Evolutionary conservation across 2,888 invertebrate species (phyloP).

Genomic region (Listrodromus nycthemerus): DNA sequence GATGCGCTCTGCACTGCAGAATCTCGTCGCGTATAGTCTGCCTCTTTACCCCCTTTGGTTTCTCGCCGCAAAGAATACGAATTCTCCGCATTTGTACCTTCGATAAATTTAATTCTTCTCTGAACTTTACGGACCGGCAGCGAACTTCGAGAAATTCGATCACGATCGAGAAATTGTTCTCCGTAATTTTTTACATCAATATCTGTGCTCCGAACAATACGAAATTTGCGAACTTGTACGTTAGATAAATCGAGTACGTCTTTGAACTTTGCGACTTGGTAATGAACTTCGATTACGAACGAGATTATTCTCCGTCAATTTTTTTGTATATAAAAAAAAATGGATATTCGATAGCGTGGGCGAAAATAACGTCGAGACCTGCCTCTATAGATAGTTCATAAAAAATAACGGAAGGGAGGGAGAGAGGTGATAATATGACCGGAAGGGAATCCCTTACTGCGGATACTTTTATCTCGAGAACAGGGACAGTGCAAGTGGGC

Average conservation of each 20-base stretch:
- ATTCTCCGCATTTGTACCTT: neutral
- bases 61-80: neutral
- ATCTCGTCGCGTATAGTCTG: constrained; percentile 27
- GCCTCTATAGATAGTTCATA: neutral
- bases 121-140: neutral
- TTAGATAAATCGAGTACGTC: neutral
- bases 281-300: too few species aligned
- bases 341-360: neutral
- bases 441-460: constrained; percentile 5
- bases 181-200: neutral
- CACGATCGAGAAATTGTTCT: neutral
- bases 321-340: neutral
- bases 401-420: neutral
- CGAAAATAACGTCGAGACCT: neutral
- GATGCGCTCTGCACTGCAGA: constrained; percentile 60
- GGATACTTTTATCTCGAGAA: constrained; percentile 31
- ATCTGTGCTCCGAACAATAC: neutral
- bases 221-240: neutral
- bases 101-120: neutral
- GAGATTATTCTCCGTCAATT: neutral
- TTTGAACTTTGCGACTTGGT: neutral
- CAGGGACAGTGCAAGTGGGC: constrained; percentile 54
- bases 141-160: neutral
- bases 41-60: constrained; percentile 11
- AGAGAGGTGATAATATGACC: neutral